A percentile compares a stretch with the other conserved stretches of the same genome.
phyloP scores from a whole-genome alignment of 2,888 invertebrate genomes.

The Acrobasis consociella region DNA sequence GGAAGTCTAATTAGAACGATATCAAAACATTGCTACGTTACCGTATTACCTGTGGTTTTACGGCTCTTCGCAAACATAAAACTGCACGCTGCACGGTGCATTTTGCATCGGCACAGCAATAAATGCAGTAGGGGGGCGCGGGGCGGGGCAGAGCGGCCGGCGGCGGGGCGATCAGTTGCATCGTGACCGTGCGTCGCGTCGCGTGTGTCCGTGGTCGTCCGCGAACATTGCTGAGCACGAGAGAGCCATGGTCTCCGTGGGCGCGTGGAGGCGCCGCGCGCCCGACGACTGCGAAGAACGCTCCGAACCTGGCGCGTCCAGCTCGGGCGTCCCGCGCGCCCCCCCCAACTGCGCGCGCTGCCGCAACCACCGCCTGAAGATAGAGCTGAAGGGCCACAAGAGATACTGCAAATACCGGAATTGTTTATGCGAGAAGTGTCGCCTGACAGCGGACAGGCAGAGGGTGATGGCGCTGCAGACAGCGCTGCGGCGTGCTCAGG shows the following conservation, averaged over 20 bases:
- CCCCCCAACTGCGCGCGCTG: conserved; percentile 97
- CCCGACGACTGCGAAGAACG: conserved; percentile 76
- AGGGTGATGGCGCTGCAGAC: conserved; percentile 95
- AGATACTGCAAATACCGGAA: conserved; percentile 93
- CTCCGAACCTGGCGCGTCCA: conserved; percentile 74
- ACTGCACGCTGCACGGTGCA: conserved; percentile 39
- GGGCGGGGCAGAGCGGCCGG: conserved; percentile 55
- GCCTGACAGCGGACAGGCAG: conserved; percentile 92
- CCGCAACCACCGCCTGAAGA: conserved; percentile 94
- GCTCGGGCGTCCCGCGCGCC: conserved; percentile 87
- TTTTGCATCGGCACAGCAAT: conserved; percentile 64
- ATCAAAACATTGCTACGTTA: conserved; percentile 21
- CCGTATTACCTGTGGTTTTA: conserved; percentile 18
- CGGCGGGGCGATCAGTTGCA: conserved; percentile 67
- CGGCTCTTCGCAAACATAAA: conserved; percentile 27
- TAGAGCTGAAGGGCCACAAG: conserved; percentile 95
- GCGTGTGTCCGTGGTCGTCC: conserved; percentile 62
- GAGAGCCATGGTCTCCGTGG: conserved; percentile 72
- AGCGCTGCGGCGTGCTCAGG: conserved; percentile 91
- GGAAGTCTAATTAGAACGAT: conserved; percentile 1
- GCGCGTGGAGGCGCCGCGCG: conserved; percentile 75
- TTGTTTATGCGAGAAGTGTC: conserved; percentile 94
- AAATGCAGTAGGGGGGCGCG: conserved; percentile 65
- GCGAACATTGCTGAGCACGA: conserved; percentile 61
- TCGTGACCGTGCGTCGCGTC: conserved; percentile 70